These are phyloP conservation scores for Mesoligia furuncula DNA, from an alignment of 2,888 invertebrate genomes.

Conservation along the genomic window DNA sequence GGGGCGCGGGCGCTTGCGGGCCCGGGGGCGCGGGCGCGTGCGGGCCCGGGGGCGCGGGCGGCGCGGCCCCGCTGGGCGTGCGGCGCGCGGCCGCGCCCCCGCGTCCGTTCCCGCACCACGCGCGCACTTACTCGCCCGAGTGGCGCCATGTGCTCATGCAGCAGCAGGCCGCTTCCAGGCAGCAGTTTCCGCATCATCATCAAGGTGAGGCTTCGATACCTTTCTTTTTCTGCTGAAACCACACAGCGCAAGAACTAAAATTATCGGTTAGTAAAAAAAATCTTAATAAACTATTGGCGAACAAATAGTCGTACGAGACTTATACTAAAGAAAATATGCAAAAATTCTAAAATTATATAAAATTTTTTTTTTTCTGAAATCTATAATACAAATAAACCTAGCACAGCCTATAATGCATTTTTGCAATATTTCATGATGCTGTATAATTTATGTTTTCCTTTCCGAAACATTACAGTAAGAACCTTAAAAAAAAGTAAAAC, in stretches of 20 bases:
- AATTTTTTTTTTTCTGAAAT: too few species aligned
- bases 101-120: constrained; percentile 80
- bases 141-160: constrained; percentile 91
- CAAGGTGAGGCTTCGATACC: constrained; percentile 76
- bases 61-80: constrained; percentile 72
- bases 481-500: background rate
- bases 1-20: constrained; percentile 69
- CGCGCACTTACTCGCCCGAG: constrained; percentile 86
- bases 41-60: constrained; percentile 68
- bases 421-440: background rate
- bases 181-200: constrained; percentile 87
- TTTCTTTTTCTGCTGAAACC: background rate
- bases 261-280: too few species aligned
- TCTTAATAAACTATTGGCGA: too few species aligned
- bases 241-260: too few species aligned
- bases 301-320: too few species aligned
- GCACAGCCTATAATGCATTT: too few species aligned
- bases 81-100: constrained; percentile 74
- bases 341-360: too few species aligned
- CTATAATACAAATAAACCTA: too few species aligned
- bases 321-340: too few species aligned
- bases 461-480: background rate
- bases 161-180: constrained; percentile 85
- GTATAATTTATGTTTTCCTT: background rate
- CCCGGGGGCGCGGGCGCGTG: constrained; percentile 68